These are phyloP conservation scores for Scopus umbretta DNA, from an alignment of 2,113 vertebrate genomes.

Conservation along the genomic window DNA sequence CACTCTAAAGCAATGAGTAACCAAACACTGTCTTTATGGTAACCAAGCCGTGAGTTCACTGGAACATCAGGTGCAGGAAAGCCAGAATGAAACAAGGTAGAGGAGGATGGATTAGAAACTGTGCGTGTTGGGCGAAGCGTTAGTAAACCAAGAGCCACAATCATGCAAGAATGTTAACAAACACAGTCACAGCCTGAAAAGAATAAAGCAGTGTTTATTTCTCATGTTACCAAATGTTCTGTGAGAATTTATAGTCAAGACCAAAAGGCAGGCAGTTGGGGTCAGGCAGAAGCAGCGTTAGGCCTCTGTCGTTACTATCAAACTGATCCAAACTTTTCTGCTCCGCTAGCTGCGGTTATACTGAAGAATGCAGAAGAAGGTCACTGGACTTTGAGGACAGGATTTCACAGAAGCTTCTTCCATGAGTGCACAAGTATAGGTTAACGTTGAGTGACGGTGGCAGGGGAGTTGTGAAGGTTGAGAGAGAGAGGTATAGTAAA, in stretches of 20 bases:
- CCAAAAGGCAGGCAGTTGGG: constrained; percentile 17
- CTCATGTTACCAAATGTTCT: not conserved
- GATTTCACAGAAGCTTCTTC: not conserved
- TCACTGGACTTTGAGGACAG: not conserved
- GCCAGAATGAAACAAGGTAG: not conserved
- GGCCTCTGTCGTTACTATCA: constrained; percentile 25
- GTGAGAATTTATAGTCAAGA: not conserved
- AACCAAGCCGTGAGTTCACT: not conserved
- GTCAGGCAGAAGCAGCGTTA: constrained; percentile 66
- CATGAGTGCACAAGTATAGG: not conserved
- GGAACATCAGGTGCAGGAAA: not conserved
- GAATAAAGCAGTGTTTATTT: not conserved
- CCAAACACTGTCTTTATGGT: constrained; percentile 16
- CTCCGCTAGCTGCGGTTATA: not conserved
- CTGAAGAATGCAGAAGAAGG: not conserved
- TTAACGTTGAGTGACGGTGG: not conserved
- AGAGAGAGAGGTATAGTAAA: not conserved
- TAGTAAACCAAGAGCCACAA: constrained; percentile 13
- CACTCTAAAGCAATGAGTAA: constrained; percentile 52
- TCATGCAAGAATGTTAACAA: constrained; percentile 30
- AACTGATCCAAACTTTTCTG: not conserved
- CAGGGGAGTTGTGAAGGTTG: constrained; percentile 5
- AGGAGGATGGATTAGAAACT: not conserved
- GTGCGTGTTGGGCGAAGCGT: not conserved
- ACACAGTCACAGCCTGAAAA: not conserved